These are phyloP conservation scores for Pangasius djambal DNA, from an alignment of 2,797 vertebrate species.

Conservation along the genomic window DNA sequence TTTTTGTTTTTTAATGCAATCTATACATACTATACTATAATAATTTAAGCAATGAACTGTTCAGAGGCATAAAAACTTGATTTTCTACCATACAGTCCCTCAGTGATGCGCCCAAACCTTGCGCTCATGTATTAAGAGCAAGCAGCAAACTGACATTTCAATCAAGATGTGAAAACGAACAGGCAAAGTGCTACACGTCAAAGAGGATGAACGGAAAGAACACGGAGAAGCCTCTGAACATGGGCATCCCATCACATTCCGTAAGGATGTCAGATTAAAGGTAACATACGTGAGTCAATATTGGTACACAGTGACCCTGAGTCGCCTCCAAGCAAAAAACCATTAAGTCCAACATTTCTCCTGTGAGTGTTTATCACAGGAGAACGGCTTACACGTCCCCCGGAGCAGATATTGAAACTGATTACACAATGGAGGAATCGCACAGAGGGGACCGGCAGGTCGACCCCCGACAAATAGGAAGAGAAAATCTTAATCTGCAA, in stretches of 20 bases:
- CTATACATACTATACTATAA: background rate
- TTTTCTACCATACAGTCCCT: background rate
- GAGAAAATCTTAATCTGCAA: constrained; percentile 99
- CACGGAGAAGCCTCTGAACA: constrained; percentile 45
- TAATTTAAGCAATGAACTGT: background rate
- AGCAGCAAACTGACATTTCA: constrained; percentile 31
- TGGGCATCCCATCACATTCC: constrained; percentile 78
- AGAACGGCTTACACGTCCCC: constrained; percentile 89
- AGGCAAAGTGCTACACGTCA: constrained; percentile 8
- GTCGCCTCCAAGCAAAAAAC: constrained; percentile 84
- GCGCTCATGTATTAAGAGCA: constrained; percentile 6
- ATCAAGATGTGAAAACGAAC: constrained; percentile 38
- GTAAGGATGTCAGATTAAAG: constrained; percentile 86
- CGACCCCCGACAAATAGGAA: constrained; percentile 90
- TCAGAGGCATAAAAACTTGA: background rate
- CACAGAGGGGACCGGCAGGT: constrained; percentile 85
- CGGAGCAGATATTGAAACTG: constrained; percentile 93
- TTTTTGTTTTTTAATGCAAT: background rate
- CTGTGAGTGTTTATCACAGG: constrained; percentile 91
- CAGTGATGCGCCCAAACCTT: background rate
- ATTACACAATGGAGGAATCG: constrained; percentile 94
- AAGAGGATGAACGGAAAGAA: constrained; percentile 25
- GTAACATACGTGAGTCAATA: constrained; percentile 88
- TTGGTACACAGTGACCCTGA: constrained; percentile 87
- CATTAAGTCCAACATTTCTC: constrained; percentile 93